A percentile compares a stretch with the other conserved stretches of the same genome.
Evolutionary conservation across 2,888 invertebrate genomes (phyloP).

Genomic region (Diarsia rubi): DNA sequence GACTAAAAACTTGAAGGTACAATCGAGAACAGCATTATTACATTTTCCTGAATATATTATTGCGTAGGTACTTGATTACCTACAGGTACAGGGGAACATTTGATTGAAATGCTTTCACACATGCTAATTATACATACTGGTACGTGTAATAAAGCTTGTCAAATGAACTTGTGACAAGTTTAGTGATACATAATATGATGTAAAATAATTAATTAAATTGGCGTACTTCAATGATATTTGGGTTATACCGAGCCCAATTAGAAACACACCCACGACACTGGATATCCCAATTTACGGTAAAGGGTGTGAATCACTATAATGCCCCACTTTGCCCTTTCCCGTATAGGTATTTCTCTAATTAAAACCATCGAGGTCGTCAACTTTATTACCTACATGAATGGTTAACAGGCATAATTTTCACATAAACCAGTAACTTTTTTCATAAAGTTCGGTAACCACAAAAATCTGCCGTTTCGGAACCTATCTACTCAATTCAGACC

Average conservation of each 20-base stretch:
- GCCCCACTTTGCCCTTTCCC: neutral
- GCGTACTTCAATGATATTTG: neutral
- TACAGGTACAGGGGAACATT: neutral
- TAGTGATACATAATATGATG: neutral
- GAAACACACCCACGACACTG: neutral
- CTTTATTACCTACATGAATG: neutral
- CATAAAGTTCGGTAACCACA: constrained; percentile 4
- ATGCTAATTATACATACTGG: neutral
- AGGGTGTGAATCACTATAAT: neutral
- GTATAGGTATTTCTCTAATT: neutral
- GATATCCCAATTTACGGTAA: neutral
- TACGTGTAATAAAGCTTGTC: neutral
- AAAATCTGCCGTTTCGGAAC: constrained; percentile 9
- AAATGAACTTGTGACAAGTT: neutral
- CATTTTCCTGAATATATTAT: neutral
- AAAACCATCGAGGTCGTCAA: constrained; percentile 2
- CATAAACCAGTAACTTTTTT: constrained; percentile 26
- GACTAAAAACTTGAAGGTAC: constrained; percentile 22
- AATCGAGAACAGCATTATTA: constrained; percentile 12
- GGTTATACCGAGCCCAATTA: neutral
- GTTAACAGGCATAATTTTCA: constrained; percentile 10
- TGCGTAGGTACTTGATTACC: neutral
- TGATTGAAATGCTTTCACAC: constrained; percentile 1
- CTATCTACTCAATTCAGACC: constrained; percentile 15
- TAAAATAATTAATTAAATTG: constrained; percentile 1